These are phyloP conservation scores for Atopsyche davidsoni DNA, from an alignment of 1,140 invertebrate species.

Conservation along the genomic window DNA sequence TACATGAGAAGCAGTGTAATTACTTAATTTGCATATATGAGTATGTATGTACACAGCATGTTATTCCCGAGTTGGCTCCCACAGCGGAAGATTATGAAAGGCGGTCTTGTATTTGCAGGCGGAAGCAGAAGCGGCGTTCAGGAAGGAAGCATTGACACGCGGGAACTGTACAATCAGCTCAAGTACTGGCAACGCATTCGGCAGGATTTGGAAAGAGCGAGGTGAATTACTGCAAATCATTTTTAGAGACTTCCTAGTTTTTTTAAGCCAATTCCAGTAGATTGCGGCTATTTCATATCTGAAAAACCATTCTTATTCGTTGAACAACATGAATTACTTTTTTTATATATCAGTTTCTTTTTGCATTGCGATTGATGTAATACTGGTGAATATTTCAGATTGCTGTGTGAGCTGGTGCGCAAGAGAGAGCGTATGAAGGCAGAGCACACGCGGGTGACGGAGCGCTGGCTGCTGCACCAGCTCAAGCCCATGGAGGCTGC, in stretches of 20 bases:
- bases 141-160: conserved; percentile 53
- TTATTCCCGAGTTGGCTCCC: too few species aligned
- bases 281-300: too few species aligned
- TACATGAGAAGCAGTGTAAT: too few species aligned
- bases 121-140: conserved; percentile 40
- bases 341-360: too few species aligned
- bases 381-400: too few species aligned
- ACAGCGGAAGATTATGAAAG: too few species aligned
- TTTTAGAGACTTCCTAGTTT: too few species aligned
- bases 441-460: conserved; percentile 75
- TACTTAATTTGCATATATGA: too few species aligned
- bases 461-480: conserved; percentile 73
- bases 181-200: conserved; percentile 93
- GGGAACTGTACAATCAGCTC: conserved; percentile 76
- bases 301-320: neutral
- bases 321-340: neutral
- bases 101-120: conserved; percentile 33
- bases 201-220: conserved; percentile 89
- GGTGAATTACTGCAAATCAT: too few species aligned
- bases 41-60: too few species aligned
- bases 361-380: too few species aligned
- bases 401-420: conserved; percentile 89
- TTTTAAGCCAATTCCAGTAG: too few species aligned
- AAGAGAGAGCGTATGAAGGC: conserved; percentile 94
- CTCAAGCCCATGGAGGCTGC: conserved; percentile 76